phyloP scores from a whole-genome alignment of 1,140 invertebrate species.

The Heterodera carotae region DNA sequence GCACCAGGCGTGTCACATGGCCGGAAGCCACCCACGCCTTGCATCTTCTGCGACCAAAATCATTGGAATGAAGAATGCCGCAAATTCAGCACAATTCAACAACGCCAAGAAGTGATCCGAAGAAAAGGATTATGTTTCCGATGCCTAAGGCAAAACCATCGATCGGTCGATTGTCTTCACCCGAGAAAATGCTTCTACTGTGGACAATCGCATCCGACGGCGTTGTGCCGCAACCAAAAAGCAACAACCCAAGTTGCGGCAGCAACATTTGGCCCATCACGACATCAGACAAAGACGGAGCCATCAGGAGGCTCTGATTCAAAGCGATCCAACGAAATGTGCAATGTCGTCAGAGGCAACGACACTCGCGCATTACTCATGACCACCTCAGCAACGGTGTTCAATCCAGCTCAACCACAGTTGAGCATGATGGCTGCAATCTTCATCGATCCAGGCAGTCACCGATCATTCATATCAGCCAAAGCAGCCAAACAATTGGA shows the following conservation, averaged over 20 bases:
- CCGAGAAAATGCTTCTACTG: neutral
- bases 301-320: neutral
- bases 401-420: neutral
- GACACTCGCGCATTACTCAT: too few species aligned
- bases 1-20: too few species aligned
- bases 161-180: neutral
- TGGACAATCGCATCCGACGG: too few species aligned
- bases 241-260: too few species aligned
- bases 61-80: conserved; percentile 5
- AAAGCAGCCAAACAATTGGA: neutral
- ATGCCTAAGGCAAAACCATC: neutral
- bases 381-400: neutral
- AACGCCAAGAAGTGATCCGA: neutral
- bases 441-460: conserved; percentile 2
- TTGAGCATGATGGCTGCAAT: neutral
- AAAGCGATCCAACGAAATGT: neutral
- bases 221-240: neutral
- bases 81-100: neutral
- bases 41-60: neutral
- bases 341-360: neutral
- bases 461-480: neutral
- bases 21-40: neutral
- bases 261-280: neutral
- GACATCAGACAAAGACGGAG: neutral
- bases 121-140: neutral